These are phyloP conservation scores for Brachynemurus nebulosus DNA, from an alignment of 2,888 invertebrate genomes.

Conservation along the genomic window DNA sequence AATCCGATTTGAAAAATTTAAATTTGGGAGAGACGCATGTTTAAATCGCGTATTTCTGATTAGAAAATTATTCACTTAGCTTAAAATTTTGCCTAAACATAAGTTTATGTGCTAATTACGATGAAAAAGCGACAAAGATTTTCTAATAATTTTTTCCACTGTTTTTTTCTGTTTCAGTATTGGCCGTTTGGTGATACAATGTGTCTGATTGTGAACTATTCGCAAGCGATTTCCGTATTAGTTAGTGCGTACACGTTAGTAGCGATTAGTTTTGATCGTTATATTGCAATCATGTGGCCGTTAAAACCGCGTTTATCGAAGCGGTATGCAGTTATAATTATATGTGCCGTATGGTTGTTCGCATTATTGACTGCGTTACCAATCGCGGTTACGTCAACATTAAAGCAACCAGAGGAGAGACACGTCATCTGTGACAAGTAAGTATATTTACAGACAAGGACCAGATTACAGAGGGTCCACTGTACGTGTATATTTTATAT, in stretches of 20 bases:
- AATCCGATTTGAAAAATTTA: too few species aligned
- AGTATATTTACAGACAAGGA: too few species aligned
- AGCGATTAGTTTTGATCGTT: conserved; percentile 82
- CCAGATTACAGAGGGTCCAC: too few species aligned
- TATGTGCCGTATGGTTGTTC: conserved; percentile 57
- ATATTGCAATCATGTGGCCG: conserved; percentile 82
- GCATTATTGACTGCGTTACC: conserved; percentile 71
- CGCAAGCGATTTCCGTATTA: conserved; percentile 65
- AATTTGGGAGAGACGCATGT: too few species aligned
- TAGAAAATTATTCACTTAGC: too few species aligned
- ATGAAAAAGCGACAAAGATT: too few species aligned
- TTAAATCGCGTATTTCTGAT: too few species aligned
- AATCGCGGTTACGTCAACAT: conserved; percentile 58
- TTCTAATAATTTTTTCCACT: too few species aligned
- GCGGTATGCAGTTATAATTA: conserved; percentile 51
- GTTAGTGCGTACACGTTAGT: conserved; percentile 84
- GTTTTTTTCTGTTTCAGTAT: conserved; percentile 41
- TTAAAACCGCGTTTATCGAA: conserved; percentile 67
- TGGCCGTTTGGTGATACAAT: conserved; percentile 80
- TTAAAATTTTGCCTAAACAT: too few species aligned
- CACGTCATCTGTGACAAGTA: conserved; percentile 51
- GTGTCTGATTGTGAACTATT: conserved; percentile 72
- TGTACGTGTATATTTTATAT: too few species aligned
- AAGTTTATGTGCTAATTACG: too few species aligned
- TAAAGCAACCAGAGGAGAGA: conserved; percentile 46